Conservation (phyloP, 2,113 vertebrate genomes). For the Ivindomyrus marchei region DNA sequence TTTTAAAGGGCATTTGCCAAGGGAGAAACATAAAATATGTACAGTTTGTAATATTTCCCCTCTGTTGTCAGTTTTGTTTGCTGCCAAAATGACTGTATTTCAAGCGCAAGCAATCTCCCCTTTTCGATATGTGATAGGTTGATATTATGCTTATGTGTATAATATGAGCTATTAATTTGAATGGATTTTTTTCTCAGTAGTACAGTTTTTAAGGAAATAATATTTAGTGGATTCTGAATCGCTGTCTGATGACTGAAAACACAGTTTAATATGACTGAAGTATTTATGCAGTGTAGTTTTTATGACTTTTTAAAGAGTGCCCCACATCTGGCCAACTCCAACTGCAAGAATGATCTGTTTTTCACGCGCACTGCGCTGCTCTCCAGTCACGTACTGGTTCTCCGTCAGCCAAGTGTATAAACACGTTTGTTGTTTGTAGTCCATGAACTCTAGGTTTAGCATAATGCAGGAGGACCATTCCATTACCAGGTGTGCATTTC, state of each 20-base stretch:
- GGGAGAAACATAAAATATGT: neutral
- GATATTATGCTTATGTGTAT: neutral
- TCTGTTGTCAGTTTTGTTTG: neutral
- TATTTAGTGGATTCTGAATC: neutral
- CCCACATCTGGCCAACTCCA: neutral
- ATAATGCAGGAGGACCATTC: neutral
- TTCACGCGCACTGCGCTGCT: neutral
- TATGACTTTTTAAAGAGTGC: neutral
- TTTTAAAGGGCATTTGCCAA: neutral
- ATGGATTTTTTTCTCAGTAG: neutral
- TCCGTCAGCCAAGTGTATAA: neutral
- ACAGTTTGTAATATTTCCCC: neutral
- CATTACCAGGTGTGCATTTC: neutral
- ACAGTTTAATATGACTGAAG: neutral
- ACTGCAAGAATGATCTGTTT: neutral
- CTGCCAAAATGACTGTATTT: neutral
- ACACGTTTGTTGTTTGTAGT: conserved; percentile 41
- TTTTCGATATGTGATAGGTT: neutral
- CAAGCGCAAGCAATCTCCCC: neutral
- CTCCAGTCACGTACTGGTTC: neutral
- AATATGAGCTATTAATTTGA: neutral
- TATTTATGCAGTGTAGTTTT: neutral
- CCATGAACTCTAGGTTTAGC: neutral
- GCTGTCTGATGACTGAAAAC: neutral
- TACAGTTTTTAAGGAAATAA: neutral